Percentiles rank a stretch among this genome's conserved stretches.
Evolutionary conservation across 37 sponge, comb jelly and placozoan species (phyloP).

Genomic region (Crambe crambe): DNA sequence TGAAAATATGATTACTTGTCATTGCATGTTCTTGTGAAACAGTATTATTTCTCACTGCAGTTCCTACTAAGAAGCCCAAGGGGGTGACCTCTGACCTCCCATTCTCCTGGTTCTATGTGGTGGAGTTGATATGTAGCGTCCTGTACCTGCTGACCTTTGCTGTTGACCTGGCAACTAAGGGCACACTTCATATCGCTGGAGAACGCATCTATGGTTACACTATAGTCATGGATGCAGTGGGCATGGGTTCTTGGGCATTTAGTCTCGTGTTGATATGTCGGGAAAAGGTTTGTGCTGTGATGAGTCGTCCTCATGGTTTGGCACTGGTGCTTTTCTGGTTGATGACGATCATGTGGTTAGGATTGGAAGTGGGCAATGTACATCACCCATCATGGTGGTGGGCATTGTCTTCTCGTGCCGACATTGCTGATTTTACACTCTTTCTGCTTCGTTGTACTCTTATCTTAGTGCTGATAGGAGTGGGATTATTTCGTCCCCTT

Average conservation of each 20-base stretch:
- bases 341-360: slow-evolving; percentile 34
- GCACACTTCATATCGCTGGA: slow-evolving; percentile 27
- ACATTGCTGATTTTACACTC: slow-evolving; percentile 51
- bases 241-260: slow-evolving; percentile 61
- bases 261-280: slow-evolving; percentile 7
- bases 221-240: slow-evolving; percentile 46
- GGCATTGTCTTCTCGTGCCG: slow-evolving; percentile 17
- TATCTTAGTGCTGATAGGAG: slow-evolving; percentile 7
- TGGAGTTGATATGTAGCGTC: not conserved
- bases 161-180: slow-evolving; percentile 40
- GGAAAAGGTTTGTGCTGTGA: slow-evolving; percentile 3
- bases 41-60: too few relatives aligned
- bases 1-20: too few relatives aligned
- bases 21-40: too few relatives aligned
- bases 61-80: too few relatives aligned
- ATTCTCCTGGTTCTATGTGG: not conserved
- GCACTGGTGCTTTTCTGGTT: slow-evolving; percentile 62
- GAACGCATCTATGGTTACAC: slow-evolving; percentile 63
- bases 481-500: slow-evolving; percentile 42
- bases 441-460: slow-evolving; percentile 32
- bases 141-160: slow-evolving; percentile 30
- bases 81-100: not conserved
- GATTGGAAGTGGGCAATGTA: slow-evolving; percentile 48
- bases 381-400: slow-evolving; percentile 73
- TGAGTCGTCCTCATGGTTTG: slow-evolving; percentile 32